Evolutionary conservation across 1,140 invertebrate genomes (phyloP).

Genomic region (Neotoxoptera formosana): DNA sequence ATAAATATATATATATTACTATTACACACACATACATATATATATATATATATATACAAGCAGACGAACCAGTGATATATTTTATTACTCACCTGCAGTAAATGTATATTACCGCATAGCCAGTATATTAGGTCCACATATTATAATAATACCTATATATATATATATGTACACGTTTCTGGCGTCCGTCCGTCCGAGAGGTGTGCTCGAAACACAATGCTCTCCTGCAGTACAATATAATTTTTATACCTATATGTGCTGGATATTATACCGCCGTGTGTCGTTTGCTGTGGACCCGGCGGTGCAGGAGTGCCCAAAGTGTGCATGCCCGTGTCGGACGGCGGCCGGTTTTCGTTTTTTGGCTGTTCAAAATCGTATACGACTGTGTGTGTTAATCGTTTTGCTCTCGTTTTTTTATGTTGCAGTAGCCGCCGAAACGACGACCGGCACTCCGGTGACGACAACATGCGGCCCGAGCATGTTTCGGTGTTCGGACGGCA

Average conservation of each 20-base stretch:
- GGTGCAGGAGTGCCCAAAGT: conserved; percentile 1
- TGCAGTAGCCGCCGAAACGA: neutral
- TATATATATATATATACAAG: neutral
- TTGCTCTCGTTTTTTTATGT: neutral
- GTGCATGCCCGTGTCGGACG: neutral
- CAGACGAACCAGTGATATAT: neutral
- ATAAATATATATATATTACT: neutral
- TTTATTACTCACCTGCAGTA: neutral
- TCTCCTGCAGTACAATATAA: neutral
- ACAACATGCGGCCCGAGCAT: conserved; percentile 68
- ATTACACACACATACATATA: too few relatives aligned
- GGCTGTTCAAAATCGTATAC: neutral
- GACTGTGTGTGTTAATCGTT: neutral
- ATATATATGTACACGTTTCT: neutral
- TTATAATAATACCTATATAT: neutral
- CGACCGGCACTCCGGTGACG: neutral
- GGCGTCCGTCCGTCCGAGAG: neutral
- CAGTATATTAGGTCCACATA: neutral
- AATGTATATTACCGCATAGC: neutral
- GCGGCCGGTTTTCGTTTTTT: neutral
- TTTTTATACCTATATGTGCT: neutral
- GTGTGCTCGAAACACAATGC: conserved; percentile 24
- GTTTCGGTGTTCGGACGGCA: conserved; percentile 84
- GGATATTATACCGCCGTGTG: neutral
- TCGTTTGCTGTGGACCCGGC: neutral